phyloP scores from a whole-genome alignment of 2,888 invertebrate species.

The Meiosimyza platycephala region DNA sequence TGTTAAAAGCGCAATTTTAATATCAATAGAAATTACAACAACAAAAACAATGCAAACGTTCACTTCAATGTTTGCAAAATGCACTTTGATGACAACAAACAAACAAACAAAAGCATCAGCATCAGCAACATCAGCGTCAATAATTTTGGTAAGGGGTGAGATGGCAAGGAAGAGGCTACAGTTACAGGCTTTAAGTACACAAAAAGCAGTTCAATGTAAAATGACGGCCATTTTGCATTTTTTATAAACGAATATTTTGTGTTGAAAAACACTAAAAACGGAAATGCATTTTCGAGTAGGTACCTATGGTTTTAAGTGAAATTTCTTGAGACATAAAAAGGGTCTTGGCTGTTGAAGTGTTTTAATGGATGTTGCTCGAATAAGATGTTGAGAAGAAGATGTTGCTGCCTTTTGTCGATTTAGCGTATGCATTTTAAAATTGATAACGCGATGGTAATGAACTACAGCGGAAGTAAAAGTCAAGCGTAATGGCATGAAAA shows the following conservation, averaged over 20 bases:
- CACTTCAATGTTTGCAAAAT: neutral
- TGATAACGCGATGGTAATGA: slow-evolving; percentile 21
- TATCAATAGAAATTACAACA: slow-evolving; percentile 28
- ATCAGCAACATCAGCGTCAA: too few relatives aligned
- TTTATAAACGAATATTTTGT: slow-evolving; percentile 4
- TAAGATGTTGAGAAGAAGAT: neutral
- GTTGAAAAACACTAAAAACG: slow-evolving; percentile 14
- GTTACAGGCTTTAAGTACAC: neutral
- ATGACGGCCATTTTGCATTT: slow-evolving; percentile 28
- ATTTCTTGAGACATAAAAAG: slow-evolving; percentile 24
- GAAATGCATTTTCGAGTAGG: slow-evolving; percentile 33
- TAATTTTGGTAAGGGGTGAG: too few relatives aligned
- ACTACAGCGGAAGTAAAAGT: slow-evolving; percentile 27
- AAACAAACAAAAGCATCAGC: neutral
- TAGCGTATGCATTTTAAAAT: neutral
- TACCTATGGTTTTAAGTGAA: slow-evolving; percentile 15
- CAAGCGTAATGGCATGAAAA: neutral
- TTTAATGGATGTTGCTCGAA: slow-evolving; percentile 19
- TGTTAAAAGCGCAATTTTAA: slow-evolving; percentile 28
- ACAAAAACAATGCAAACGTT: neutral
- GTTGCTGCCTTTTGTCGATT: neutral
- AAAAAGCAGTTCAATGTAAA: slow-evolving; percentile 23
- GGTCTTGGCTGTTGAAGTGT: slow-evolving; percentile 22
- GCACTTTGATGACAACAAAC: slow-evolving; percentile 22
- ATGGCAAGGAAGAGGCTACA: too few relatives aligned